Evolutionary conservation across 2,888 invertebrate genomes (phyloP), one percentile per base, ranked within the genome.

Genomic region (Deroplatys truncata): DNA sequence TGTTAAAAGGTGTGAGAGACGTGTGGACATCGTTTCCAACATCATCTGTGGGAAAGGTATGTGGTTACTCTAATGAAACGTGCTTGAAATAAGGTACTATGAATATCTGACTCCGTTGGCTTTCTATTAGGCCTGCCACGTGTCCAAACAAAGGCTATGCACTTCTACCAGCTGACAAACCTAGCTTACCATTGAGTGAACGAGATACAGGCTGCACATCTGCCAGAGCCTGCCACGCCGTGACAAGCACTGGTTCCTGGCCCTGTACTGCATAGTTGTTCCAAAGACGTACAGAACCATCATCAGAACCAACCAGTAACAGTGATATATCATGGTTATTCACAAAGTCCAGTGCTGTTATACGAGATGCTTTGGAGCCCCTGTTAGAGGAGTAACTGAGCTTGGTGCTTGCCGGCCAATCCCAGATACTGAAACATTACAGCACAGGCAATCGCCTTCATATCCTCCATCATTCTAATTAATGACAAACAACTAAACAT

Each of bases 151-250:
- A 4, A 31, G 5, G 31, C 31, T 31, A 31, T 31, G 2, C 2
- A 31, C 31, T 4, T 5, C 31, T 31, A 31, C 5, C 31, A 4
- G 2, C 3, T 31, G 31, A 31, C 31, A 31, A 31, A 43, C 1
- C 7, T 82, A 89, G 15, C 83, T 85, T 86, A 90, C 90, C 90
- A 56, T 89, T 88, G 35, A 85, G 86, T 28, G 90, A 88, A 20
- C 85, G 86, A 49, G 87, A 83, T 0, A 90, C 85, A n/a, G 86
- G 94, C 91, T 94, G 93, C 91, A 94, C 94, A 92, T 97, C 96
- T 89, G 95, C 95, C 31, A 98, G 94, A 49, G 97, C 98, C 93
- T 98, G 97, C 97, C 98, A 99, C 84, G 97, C 96, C 0, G 98
- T 96, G 83, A 98, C 95, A 91, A 98, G 94, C 85, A 94, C 94